Conservation (phyloP, 2,797 vertebrate genomes). For the Falco biarmicus region DNA sequence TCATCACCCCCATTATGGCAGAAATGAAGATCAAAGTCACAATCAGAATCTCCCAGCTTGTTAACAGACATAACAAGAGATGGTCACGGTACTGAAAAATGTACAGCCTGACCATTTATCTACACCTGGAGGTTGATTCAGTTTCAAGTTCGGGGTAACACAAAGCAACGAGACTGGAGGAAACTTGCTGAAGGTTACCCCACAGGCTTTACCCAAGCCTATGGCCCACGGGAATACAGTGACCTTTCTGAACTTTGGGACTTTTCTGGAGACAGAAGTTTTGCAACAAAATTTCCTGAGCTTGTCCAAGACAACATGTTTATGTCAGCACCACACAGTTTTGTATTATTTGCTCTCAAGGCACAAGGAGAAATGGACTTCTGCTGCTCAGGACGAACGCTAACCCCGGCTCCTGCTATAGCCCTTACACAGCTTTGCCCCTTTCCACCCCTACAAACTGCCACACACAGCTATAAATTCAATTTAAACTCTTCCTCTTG, state of each 20-base stretch:
- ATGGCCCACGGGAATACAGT: rapidly evolving
- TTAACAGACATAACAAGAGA: not conserved
- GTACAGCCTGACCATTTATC: not conserved
- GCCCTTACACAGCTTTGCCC: not conserved
- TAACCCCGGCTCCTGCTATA: not conserved
- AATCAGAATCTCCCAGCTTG: not conserved
- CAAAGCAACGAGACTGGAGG: not conserved
- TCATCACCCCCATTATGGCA: not conserved
- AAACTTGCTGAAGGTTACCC: not conserved
- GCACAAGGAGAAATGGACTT: not conserved
- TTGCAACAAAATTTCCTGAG: not conserved
- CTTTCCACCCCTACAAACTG: not conserved
- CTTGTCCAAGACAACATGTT: not conserved
- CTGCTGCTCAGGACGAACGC: not conserved
- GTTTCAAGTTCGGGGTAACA: not conserved
- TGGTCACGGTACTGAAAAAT: not conserved
- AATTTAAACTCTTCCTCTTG: not conserved
- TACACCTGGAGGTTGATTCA: not conserved
- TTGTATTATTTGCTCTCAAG: not conserved
- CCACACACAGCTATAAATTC: rapidly evolving
- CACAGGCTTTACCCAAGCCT: rapidly evolving
- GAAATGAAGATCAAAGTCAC: not conserved
- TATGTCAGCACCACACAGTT: not conserved
- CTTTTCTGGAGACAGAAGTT: not conserved
- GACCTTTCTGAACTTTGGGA: not conserved